Evolutionary conservation across 2,797 vertebrate genomes (phyloP), one percentile per base, ranked within the genome.

Genomic region (Ceryle rudis): DNA sequence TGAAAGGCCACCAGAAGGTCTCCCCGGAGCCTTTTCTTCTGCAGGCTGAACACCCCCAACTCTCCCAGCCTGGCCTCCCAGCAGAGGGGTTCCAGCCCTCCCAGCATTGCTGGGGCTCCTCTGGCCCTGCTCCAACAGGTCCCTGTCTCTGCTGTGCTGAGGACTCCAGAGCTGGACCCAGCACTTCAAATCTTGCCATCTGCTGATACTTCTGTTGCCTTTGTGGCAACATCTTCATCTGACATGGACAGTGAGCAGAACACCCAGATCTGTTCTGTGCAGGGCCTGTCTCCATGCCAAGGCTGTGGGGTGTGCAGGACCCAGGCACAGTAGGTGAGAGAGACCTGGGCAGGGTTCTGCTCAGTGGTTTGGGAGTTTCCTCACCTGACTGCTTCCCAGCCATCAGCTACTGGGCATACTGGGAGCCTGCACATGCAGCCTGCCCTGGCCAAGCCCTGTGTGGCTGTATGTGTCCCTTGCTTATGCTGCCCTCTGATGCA

Each of bases 191-290:
- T n/a, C 54, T 58, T 80, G 31, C 44, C 28, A 14, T 8, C 8
- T 52, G 47, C 31, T 72, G 29, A 12, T 42, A 4, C 2, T 4
- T 66, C n/a, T 58, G 7, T 77, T 90, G 69, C 28, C 21, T 83
- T 64, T 4, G 1, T 77, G 58, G 75, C 61, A 71, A 12, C 18
- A 11, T n/a, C 51, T 61, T 60, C 11, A 13, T 79, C 21, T 81
- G 8, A 4, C 0, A 0, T 20, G 21, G 46, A 10, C 58, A 11
- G 49, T 0, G 1, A 55, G 57, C 52, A 79, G 57, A 78, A 22
- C 35, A 66, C 9, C 17, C 22, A 33, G 51, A 62, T 33, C 81
- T 44, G 9, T 58, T 60, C 2, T 17, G 29, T 14, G 22, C 17
- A 20, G 1, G 3, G 54, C n/a, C 7, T 7, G 2, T 54, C 47